A percentile compares a stretch with the other conserved stretches of the same genome.
Evolutionary conservation across 2,888 invertebrate genomes (phyloP).

Genomic region (Leucozona laternaria): DNA sequence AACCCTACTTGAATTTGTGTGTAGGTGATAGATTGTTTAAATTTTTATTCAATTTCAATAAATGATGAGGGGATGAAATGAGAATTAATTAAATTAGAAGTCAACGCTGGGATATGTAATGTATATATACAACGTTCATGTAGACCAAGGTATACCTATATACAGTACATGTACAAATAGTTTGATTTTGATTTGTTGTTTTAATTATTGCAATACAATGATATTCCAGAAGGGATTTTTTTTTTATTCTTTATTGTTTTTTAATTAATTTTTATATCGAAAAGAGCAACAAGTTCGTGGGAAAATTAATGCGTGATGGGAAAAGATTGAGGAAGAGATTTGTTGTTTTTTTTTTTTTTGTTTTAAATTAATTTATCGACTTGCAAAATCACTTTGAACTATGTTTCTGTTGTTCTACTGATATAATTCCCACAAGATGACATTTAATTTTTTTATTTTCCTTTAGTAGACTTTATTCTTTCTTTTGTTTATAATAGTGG

Average conservation of each 20-base stretch:
- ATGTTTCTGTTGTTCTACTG: no score
- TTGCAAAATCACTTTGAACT: no score
- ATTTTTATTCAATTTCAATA: constrained; percentile 21
- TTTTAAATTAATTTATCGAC: no score
- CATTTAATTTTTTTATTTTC: no score
- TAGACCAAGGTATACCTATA: neutral
- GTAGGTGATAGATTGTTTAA: constrained; percentile 26
- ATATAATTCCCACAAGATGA: no score
- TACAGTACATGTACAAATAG: neutral
- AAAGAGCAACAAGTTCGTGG: constrained; percentile 68
- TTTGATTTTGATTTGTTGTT: constrained; percentile 61
- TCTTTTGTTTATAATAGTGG: no score
- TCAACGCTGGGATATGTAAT: constrained; percentile 15
- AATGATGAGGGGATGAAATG: constrained; percentile 15
- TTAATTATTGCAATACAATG: constrained; percentile 59
- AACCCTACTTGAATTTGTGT: constrained; percentile 9
- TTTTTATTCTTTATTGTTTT: constrained; percentile 46
- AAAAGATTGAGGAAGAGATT: constrained; percentile 8
- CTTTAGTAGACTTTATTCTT: no score
- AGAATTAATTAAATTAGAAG: constrained; percentile 68
- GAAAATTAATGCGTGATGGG: constrained; percentile 33
- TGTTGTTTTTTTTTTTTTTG: no score
- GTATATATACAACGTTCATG: neutral
- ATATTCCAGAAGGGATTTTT: constrained; percentile 1
- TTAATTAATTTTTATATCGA: constrained; percentile 49